Evolutionary conservation across 2,113 vertebrate genomes (phyloP), one percentile per base, ranked within the genome.

Genomic region (Paradoxurus hermaphroditus): DNA sequence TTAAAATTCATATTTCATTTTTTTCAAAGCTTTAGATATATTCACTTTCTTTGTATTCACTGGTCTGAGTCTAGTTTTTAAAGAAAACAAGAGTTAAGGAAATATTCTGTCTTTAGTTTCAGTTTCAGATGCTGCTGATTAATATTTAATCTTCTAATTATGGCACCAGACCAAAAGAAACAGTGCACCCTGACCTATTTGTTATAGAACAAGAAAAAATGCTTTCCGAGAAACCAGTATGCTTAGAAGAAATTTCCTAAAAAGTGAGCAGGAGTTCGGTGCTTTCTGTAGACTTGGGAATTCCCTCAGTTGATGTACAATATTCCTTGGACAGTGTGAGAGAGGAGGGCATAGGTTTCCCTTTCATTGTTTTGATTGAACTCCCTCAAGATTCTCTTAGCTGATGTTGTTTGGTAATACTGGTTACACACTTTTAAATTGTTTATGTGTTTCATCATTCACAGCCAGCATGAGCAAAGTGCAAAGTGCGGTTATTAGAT

Each of bases 181-280:
- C 15, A 89, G 49, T 79, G 53, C 95, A 49, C 36, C 10, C 18
- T 56, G 23, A 62, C 27, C 81, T 53, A 44, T 46, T 90, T 51
- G 6, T 65, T 67, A 29, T 31, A 86, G 86, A 59, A 5, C 10
- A 67, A 51, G 46, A 12, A 27, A 39, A 72, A 86, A 39, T 65
- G 68, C 92, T 95, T 98, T 97, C 97, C 4, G 87, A 81, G 98
- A 98, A 98, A 85, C 21, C 29, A 39, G 39, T 77, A 51, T 67
- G 29, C 73, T 98, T 97, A 97, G 63, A 94, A 84, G 97, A 98
- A 97, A 83, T 91, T 88, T 94, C 77, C 86, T 97, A 53, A 97
- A 97, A 77, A 65, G 53, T 29, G n/a, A 96, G 31, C 75, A n/a
- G 73, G 10, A 68, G 49, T 72, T 93, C 29, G 70, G 25, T 65